A percentile compares a stretch with the other conserved stretches of the same genome.
phyloP scores from a whole-genome alignment of 64 coral and sea anemone genomes.

The Actinia equina region DNA sequence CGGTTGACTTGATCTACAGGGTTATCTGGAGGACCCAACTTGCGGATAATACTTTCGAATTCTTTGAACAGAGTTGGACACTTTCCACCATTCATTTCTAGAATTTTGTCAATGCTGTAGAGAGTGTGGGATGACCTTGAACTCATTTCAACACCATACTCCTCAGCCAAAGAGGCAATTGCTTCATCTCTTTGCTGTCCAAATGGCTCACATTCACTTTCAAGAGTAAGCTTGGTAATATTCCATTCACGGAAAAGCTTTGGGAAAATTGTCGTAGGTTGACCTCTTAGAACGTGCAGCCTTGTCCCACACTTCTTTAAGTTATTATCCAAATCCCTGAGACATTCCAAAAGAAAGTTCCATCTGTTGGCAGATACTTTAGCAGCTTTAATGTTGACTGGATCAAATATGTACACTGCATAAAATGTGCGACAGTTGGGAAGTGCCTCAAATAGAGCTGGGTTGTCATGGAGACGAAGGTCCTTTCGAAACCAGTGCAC shows the following conservation, averaged over 20 bases:
- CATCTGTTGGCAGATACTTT: slow-evolving; percentile 83
- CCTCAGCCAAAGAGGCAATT: slow-evolving; percentile 68
- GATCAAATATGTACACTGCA: slow-evolving; percentile 93
- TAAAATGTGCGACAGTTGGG: slow-evolving; percentile 72
- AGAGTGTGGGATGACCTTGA: slow-evolving; percentile 82
- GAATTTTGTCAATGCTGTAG: slow-evolving; percentile 73
- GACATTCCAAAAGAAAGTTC: slow-evolving; percentile 81
- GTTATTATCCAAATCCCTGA: slow-evolving; percentile 86
- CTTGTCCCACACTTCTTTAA: slow-evolving; percentile 79
- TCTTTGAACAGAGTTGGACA: slow-evolving; percentile 60
- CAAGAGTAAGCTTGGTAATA: slow-evolving; percentile 87
- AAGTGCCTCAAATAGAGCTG: slow-evolving; percentile 75
- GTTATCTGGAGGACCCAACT: slow-evolving; percentile 72
- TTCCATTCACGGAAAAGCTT: slow-evolving; percentile 89
- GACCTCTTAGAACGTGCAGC: slow-evolving; percentile 87
- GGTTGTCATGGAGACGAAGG: slow-evolving; percentile 94
- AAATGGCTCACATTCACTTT: slow-evolving; percentile 94
- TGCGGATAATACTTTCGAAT: slow-evolving; percentile 65
- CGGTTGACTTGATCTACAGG: slow-evolving; percentile 50
- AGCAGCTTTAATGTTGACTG: slow-evolving; percentile 63
- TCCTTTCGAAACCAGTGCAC: slow-evolving; percentile 99
- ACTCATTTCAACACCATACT: slow-evolving; percentile 70
- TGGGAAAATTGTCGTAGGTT: slow-evolving; percentile 65
- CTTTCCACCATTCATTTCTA: slow-evolving; percentile 44
- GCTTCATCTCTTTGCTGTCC: slow-evolving; percentile 77